A percentile compares a stretch with the other conserved stretches of the same genome.
Conservation (phyloP, 2,113 vertebrate species). For the Eulemur rufifrons region DNA sequence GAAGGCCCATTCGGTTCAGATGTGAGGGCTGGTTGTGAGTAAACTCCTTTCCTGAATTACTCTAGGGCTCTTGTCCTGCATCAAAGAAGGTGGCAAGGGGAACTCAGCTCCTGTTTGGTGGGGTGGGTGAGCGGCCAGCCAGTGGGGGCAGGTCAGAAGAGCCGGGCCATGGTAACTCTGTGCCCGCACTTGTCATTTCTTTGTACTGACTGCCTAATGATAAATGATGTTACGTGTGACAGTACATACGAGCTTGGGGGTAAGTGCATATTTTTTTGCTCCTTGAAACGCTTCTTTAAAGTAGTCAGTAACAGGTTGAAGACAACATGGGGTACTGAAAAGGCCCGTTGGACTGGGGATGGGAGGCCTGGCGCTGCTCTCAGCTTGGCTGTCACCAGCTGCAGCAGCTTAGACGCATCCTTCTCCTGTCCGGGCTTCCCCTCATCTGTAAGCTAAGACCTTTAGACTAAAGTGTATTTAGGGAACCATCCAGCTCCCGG, state of each 20-base stretch:
- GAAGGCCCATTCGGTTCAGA: not conserved
- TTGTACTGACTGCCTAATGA: not conserved
- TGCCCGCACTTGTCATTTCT: not conserved
- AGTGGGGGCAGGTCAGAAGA: not conserved
- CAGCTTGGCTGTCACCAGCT: rapidly evolving
- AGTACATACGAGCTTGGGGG: not conserved
- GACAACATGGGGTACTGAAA: not conserved
- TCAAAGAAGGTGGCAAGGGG: not conserved
- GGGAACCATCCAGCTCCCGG: not conserved
- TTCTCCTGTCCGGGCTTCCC: not conserved
- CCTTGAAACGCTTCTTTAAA: conserved; percentile 5
- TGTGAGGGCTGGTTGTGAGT: not conserved
- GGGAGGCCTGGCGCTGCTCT: not conserved
- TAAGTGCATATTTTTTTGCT: not conserved
- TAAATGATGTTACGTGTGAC: not conserved
- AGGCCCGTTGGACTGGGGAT: rapidly evolving
- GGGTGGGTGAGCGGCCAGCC: rapidly evolving
- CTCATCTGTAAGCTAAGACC: not conserved
- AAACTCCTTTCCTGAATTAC: not conserved
- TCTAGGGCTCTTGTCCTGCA: not conserved
- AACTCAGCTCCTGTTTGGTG: too few relatives aligned
- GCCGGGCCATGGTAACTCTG: rapidly evolving
- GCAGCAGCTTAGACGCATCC: rapidly evolving
- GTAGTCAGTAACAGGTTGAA: not conserved
- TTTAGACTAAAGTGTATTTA: not conserved